phyloP scores from a whole-genome alignment of 2,888 invertebrate genomes.

The Caenorhabditis sp. region DNA sequence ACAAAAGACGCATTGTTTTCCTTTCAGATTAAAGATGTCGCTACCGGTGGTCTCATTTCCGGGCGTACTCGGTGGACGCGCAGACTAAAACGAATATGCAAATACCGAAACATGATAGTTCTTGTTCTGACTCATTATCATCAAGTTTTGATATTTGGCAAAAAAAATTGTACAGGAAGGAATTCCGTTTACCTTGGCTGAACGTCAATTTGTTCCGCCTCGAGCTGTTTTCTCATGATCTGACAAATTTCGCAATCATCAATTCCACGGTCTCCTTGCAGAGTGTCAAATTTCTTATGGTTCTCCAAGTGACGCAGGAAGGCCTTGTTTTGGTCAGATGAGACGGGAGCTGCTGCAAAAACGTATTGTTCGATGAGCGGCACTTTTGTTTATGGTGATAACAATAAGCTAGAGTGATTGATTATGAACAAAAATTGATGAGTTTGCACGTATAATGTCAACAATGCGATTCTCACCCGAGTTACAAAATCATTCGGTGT shows the following conservation, averaged over 20 bases:
- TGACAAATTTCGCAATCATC: constrained; percentile 67
- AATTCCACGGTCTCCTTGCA: constrained; percentile 64
- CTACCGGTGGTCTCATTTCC: constrained; percentile 26
- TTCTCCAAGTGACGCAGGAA: constrained; percentile 70
- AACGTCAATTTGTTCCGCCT: constrained; percentile 40
- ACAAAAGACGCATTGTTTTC: constrained; percentile 35
- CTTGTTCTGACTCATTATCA: constrained; percentile 21
- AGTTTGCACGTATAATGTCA: constrained; percentile 24
- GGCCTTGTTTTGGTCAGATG: constrained; percentile 68
- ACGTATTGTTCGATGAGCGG: not conserved
- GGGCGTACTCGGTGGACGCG: not conserved
- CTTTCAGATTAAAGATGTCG: constrained; percentile 29
- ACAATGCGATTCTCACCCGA: constrained; percentile 13
- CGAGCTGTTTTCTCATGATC: constrained; percentile 63
- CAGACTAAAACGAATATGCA: constrained; percentile 12
- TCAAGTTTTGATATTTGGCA: not conserved
- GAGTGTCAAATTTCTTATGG: constrained; percentile 71
- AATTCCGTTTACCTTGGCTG: constrained; percentile 31
- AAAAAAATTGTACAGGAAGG: not conserved
- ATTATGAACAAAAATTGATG: constrained; percentile 28
- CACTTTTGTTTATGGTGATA: constrained; percentile 7
- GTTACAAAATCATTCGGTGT: not conserved
- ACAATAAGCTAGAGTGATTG: constrained; percentile 39
- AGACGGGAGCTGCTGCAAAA: constrained; percentile 50
- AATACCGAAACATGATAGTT: constrained; percentile 40